These are phyloP conservation scores for Fratercula arctica DNA, from an alignment of 2,797 vertebrate species.

Conservation along the genomic window DNA sequence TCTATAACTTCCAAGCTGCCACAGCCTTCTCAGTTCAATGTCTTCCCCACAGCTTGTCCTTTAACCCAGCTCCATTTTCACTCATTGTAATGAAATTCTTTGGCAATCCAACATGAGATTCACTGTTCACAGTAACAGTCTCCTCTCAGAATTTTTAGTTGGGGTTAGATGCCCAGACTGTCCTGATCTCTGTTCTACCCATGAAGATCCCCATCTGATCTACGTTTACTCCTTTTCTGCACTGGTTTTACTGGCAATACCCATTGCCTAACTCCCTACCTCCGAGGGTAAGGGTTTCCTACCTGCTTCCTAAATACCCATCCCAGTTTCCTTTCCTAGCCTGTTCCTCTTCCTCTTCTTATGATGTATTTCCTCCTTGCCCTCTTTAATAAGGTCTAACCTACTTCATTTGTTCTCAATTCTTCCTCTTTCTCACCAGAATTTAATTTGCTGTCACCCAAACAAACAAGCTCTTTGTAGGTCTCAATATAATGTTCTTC, in stretches of 20 bases:
- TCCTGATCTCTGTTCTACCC: neutral
- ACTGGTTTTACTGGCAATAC: neutral
- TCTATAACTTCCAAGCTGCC: neutral
- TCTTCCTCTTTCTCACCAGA: neutral
- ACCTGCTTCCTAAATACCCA: neutral
- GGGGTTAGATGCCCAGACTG: neutral
- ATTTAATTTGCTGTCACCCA: neutral
- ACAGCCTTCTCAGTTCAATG: neutral
- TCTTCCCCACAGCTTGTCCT: neutral
- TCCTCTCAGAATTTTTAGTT: neutral
- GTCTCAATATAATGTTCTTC: neutral
- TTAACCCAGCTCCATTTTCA: neutral
- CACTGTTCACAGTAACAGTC: neutral
- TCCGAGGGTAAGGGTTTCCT: neutral
- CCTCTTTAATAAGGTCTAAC: neutral
- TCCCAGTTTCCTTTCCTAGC: neutral
- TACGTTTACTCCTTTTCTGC: neutral
- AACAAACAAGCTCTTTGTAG: neutral
- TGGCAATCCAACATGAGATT: neutral
- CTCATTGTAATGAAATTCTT: neutral
- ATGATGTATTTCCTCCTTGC: neutral
- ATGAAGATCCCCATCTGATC: neutral
- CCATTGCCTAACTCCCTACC: neutral
- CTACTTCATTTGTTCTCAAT: neutral
- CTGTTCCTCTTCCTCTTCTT: neutral